Evolutionary conservation across 2,113 vertebrate species (phyloP), one percentile per base, ranked within the genome.

Genomic region (Callospermophilus lateralis): DNA sequence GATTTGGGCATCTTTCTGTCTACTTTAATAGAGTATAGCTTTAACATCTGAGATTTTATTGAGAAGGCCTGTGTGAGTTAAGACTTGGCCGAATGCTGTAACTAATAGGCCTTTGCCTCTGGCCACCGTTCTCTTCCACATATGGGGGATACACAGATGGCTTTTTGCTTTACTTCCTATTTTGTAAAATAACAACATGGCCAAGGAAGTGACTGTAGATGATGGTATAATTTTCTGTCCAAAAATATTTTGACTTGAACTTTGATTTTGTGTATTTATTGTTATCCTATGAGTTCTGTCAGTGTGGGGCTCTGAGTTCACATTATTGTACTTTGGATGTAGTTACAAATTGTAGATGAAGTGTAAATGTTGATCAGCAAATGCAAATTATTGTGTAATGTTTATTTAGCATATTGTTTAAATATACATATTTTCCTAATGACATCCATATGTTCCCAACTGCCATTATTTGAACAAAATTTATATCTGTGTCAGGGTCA

Each of bases 381-480:
- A 81, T 93, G 28, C 89, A 97, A 95, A 95, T 96, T 96, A 81
- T 81, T 96, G 17, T 80, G 2, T 85, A 81, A 90, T 92, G 93
- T 83, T 96, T 93, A 95, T 89, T 96, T 95, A 91, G 55, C 76
- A 89, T 83, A 83, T 63, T 95, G 68, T 90, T 95, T 97, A 93
- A 91, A 90, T 94, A 95, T 77, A 89, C 78, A 73, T 78, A 79
- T 94, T 89, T 79, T 94, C n/a, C 63, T 95, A 90, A 97, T 81
- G 32, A 73, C 87, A 89, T 63, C 89, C 68, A 81, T 81, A 85
- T 96, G 92, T 85, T 94, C 80, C 61, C 90, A 87, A 39, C 78
- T 92, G n/a, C 26, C 42, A 89, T 85, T 86, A 80, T 97, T 55
- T 92, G 39, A 77, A 55, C 92, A 96, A 96, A 67, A 39, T 78